Percentiles rank a stretch among this genome's conserved stretches.
phyloP scores from a whole-genome alignment of 1,140 invertebrate genomes.

The Heliothis subflexa region DNA sequence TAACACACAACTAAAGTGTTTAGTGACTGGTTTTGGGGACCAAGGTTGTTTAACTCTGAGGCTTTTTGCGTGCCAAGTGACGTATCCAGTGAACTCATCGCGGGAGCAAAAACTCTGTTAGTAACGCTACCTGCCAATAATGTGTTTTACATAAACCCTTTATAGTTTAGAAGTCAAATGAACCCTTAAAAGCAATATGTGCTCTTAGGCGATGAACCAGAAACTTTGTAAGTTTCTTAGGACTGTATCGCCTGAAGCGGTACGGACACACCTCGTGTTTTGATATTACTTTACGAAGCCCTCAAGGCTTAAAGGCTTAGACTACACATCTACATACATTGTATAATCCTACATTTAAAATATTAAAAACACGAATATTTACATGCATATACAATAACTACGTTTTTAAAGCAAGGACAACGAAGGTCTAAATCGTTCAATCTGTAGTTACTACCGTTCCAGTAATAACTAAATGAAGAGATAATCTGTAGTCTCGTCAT shows the following conservation, averaged over 20 bases:
- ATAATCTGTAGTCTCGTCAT: conserved; percentile 26
- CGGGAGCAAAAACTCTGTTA: conserved; percentile 1
- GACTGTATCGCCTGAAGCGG: neutral
- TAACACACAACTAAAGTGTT: conserved; percentile 4
- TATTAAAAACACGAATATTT: conserved; percentile 1
- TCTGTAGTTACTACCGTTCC: conserved; percentile 3
- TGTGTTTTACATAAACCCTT: neutral
- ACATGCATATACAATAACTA: neutral
- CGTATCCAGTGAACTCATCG: conserved; percentile 28
- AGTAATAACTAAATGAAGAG: conserved; percentile 21
- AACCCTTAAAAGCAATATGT: conserved; percentile 10
- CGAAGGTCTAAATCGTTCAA: neutral
- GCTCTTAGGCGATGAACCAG: neutral
- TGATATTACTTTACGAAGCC: conserved; percentile 6
- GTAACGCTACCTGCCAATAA: neutral
- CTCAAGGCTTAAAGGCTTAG: neutral
- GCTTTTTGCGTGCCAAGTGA: conserved; percentile 12
- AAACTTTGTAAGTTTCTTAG: conserved; percentile 25
- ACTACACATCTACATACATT: neutral
- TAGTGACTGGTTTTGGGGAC: neutral
- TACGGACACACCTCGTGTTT: conserved; percentile 15
- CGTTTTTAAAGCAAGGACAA: neutral
- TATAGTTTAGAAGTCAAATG: conserved; percentile 16
- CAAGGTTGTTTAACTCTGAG: neutral
- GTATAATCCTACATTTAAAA: neutral